Percentiles rank a stretch among this genome's conserved stretches.
These are phyloP conservation scores for Carassius auratus DNA, from an alignment of 2,113 vertebrate species.

Conservation along the genomic window DNA sequence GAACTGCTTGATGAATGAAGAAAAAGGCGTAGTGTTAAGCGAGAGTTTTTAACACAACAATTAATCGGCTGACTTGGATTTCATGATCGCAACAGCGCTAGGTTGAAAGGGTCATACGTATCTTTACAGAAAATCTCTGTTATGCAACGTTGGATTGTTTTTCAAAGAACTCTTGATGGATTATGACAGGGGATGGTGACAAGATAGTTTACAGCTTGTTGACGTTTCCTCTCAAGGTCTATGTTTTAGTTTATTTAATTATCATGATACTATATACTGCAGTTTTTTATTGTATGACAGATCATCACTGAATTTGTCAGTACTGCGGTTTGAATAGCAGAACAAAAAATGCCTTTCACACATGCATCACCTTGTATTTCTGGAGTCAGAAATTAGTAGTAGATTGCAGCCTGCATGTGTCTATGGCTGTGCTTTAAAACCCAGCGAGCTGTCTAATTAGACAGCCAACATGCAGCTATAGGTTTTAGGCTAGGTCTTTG, in stretches of 20 bases:
- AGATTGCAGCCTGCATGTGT: background rate
- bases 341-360: background rate
- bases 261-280: background rate
- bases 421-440: background rate
- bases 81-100: background rate
- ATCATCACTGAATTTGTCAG: background rate
- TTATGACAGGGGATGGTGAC: background rate
- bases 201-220: slow-evolving; percentile 10
- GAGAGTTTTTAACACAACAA: background rate
- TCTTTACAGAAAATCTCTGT: slow-evolving; percentile 3
- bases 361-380: background rate
- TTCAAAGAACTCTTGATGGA: background rate
- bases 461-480: background rate
- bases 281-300: background rate
- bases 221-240: background rate
- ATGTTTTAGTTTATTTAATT: background rate
- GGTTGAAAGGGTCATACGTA: background rate
- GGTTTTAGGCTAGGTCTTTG: background rate
- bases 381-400: background rate
- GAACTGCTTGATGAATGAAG: slow-evolving; percentile 5
- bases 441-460: background rate
- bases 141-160: background rate
- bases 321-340: background rate
- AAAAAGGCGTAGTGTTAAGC: background rate
- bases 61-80: slow-evolving; percentile 3